Percentiles rank a stretch among this genome's conserved stretches.
phyloP scores from a whole-genome alignment of 2,888 invertebrate genomes.

The Rotaria socialis region DNA sequence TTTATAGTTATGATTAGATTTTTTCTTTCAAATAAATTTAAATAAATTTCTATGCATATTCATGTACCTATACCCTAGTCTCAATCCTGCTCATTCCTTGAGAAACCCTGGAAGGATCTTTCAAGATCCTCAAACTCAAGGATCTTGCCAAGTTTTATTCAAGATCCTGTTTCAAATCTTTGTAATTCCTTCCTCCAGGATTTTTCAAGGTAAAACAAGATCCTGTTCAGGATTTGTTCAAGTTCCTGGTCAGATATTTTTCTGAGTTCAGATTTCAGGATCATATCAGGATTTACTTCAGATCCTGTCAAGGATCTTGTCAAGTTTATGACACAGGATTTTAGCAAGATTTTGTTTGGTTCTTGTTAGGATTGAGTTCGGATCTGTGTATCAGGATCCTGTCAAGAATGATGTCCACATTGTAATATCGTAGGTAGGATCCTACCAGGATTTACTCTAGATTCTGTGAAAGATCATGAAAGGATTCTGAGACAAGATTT shows the following conservation, averaged over 20 bases:
- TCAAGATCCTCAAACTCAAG: background rate
- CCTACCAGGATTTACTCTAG: too few relatives aligned
- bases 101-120: background rate
- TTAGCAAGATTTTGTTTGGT: background rate
- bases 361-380: too few relatives aligned
- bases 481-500: too few relatives aligned
- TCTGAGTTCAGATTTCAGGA: background rate
- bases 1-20: too few relatives aligned
- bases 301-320: background rate
- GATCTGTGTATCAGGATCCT: too few relatives aligned
- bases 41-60: too few relatives aligned
- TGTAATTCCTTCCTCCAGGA: background rate
- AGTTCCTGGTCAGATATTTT: background rate
- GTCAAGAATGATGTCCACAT: too few relatives aligned
- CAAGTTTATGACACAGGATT: background rate
- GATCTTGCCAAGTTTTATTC: background rate
- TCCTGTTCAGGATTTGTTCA: background rate
- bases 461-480: too few relatives aligned
- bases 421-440: too few relatives aligned
- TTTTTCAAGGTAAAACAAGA: background rate
- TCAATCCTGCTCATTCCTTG: too few relatives aligned
- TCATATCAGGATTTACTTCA: background rate
- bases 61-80: too few relatives aligned
- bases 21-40: too few relatives aligned
- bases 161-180: slow-evolving; percentile 6